phyloP scores from a whole-genome alignment of 2,113 vertebrate species.

The Hoplias malabaricus region DNA sequence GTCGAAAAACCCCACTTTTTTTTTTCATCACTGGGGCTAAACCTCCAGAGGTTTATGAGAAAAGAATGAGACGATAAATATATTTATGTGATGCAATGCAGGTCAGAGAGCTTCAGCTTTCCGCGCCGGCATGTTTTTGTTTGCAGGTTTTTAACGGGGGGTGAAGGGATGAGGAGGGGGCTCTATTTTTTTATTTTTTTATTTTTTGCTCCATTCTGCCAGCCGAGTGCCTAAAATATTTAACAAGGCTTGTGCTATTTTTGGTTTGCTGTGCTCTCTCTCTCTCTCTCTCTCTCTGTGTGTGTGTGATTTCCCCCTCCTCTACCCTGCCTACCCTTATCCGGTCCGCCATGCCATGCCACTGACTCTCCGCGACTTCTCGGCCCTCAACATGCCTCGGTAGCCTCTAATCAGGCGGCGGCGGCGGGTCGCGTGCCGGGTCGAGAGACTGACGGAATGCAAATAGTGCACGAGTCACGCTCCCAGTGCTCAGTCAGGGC shows the following conservation, averaged over 20 bases:
- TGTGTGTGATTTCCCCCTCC: not conserved
- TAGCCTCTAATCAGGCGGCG: not conserved
- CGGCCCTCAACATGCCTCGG: not conserved
- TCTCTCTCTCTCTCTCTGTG: conserved; percentile 18
- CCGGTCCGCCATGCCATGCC: conserved; percentile 27
- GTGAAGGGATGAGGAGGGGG: not conserved
- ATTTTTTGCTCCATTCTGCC: conserved; percentile 42
- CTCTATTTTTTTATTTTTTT: too few relatives aligned
- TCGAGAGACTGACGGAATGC: conserved; percentile 25
- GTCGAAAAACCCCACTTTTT: not conserved
- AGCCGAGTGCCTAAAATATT: conserved; percentile 70
- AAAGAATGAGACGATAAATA: not conserved
- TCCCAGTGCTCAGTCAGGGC: conserved; percentile 27
- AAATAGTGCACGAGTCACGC: conserved; percentile 27
- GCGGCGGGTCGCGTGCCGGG: not conserved
- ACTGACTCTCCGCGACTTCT: not conserved
- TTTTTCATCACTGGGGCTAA: not conserved
- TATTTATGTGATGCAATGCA: conserved; percentile 12
- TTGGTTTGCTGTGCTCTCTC: conserved; percentile 47
- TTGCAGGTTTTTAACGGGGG: conserved; percentile 27
- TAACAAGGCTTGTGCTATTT: conserved; percentile 69
- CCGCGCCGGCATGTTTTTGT: conserved; percentile 36
- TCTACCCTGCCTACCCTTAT: conserved; percentile 1
- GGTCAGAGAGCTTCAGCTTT: conserved; percentile 23
- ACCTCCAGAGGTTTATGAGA: not conserved